Base-by-base conservation (phyloP, 1,140 invertebrate species). In the Spodoptera litura region DNA sequence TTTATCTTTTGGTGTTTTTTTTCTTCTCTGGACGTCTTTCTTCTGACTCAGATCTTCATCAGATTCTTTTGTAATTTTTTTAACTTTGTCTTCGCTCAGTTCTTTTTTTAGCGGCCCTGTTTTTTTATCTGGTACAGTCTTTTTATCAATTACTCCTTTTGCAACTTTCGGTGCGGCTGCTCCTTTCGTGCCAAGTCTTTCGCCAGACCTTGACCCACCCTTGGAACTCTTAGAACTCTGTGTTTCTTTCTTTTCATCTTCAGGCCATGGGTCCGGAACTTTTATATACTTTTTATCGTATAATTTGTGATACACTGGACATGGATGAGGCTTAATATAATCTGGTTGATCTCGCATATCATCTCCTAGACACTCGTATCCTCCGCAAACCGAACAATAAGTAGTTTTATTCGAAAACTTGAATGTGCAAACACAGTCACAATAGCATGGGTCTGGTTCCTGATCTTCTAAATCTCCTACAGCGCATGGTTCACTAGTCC, bases 271-370 rank as follows among this genome's bases (percentile, higher is more conserved):
- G 78, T 80, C 91, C 73, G 80, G 74, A 27, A 85, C 81, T 83
- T 89, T 87, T 62, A 93, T 89, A 13, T 88, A 85, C 59, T 89
- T 89, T 79, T 90, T 94, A 77, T 94, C 89, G 76, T 94, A 93
- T 44, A 92, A 71, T 79, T 94, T 94, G 62, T 94, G 88, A 73
- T 93, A 94, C 27, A 94, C 86, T 4, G 93, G 93, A 81, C 93
- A 94, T n/a, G 93, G 93, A 55, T 93, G 88, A n/a, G 93, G 92
- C 44, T 90, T 89, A 8, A 79, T 81, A 78, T 80, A 91, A 15
- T 87, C 87, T 10, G 93, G 92, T 78, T 92, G 84, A 66, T 88
- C 76, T 72, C 80, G 82, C 71, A 88, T 88, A 80, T 93, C 93
- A 51, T 89, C 84, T 31, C 93, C 93, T 35, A 93, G 81, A 64